Base-by-base conservation (phyloP, 2,797 vertebrate genomes). In the Rhabdomys pumilio region DNA sequence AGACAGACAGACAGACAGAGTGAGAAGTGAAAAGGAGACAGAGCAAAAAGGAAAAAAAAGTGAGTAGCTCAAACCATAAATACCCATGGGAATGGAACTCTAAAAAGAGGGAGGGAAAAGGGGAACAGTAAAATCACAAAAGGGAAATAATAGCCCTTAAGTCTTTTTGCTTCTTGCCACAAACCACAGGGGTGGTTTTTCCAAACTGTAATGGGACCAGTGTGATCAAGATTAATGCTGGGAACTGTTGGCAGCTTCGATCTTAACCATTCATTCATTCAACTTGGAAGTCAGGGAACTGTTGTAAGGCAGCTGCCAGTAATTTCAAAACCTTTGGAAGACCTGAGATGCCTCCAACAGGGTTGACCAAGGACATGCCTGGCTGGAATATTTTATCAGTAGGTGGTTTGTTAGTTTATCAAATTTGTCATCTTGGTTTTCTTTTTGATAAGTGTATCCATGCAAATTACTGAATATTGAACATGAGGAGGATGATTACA, bases 101-200 rank as follows among this genome's bases (percentile, higher is more conserved):
- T 26, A 15, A 57, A 87, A 38, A 69, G 12, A 7, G 1, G 7
- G 19, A 10, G 11, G 59, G 3, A 15, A 17, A 6, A 12, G 13
- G 84, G 69, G 69, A 85, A 65, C 29, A 65, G 79, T 47, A 55
- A 82, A 89, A 55, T 95, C 65, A 88, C 76, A 92, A 77, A 95
- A 93, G 72, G 65, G n/a, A 94, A 87, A 81, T 50, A 94, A 80
- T 6, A 91, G 53, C 34, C 79, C 65, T 38, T 76, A 76, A 89
- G 22, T 77, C 79, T 89, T 89, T 53, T 92, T 34, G 69, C 69
- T 88, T 96, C 75, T 90, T 88, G 47, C 67, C 89, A 89, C 90
- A 94, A 94, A 93, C 85, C 77, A 94, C 82, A 96, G 75, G 85
- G 11, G 17, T 93, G 53, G 72, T 84, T 96, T 96, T 90, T 92